Conservation (phyloP, 2,113 vertebrate genomes). For the Macquaria australasica region DNA sequence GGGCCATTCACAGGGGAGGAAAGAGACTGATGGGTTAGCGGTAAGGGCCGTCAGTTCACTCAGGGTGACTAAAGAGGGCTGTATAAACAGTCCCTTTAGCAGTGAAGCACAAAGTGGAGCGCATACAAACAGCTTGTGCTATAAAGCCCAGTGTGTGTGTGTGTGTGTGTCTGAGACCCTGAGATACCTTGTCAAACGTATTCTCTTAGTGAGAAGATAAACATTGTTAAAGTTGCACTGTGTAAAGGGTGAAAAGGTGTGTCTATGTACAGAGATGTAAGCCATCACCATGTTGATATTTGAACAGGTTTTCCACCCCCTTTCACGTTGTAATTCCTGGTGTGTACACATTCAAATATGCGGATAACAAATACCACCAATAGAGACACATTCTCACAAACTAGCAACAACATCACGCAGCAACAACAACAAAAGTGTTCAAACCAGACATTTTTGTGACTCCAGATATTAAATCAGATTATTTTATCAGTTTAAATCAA, state of each 20-base stretch:
- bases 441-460: not conserved
- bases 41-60: constrained; percentile 63
- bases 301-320: constrained; percentile 72
- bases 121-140: constrained; percentile 66
- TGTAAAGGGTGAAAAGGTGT: constrained; percentile 60
- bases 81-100: constrained; percentile 79
- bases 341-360: constrained; percentile 65
- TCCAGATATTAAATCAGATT: not conserved
- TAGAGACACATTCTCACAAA: constrained; percentile 10
- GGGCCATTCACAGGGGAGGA: constrained; percentile 49
- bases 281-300: constrained; percentile 57
- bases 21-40: constrained; percentile 46
- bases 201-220: constrained; percentile 71
- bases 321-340: constrained; percentile 56
- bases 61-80: constrained; percentile 71
- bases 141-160: constrained; percentile 42
- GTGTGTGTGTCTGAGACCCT: constrained; percentile 38
- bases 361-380: constrained; percentile 49
- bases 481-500: not conserved
- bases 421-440: not conserved
- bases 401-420: constrained; percentile 22
- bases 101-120: constrained; percentile 70
- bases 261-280: constrained; percentile 71
- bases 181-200: constrained; percentile 68
- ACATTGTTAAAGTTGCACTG: constrained; percentile 65